Base-by-base conservation (phyloP, 2,888 invertebrate genomes). In the Abrostola triplasia region DNA sequence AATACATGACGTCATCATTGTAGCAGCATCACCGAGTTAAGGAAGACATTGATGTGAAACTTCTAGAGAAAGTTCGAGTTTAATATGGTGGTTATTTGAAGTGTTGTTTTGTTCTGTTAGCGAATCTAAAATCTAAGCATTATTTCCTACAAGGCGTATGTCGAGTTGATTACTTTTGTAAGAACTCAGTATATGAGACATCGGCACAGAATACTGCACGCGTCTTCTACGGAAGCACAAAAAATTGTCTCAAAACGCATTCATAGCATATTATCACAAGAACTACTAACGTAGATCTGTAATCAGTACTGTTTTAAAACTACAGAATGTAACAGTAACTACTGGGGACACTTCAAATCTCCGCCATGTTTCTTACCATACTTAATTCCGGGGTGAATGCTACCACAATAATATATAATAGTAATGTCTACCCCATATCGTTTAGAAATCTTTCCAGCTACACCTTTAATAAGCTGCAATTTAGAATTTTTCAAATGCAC, bases 391-490 rank as follows among this genome's bases (percentile, higher is more conserved):
- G 65, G 68, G 73, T 81, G 72, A 86, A 90, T 87, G 91, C 91
- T 89, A 89, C 91, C 88, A 90, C 90, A 90, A 90, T 88, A 90
- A 90, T 86, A 76, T 61, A 64, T 68, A 64, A 73, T 37, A 64
- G 55, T 72, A 59, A 66, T 57, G 76, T 78, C 84, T 77, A 82
- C 82, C 83, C 83, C 80, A 78, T 70, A 76, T 67, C 49, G 60
- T 54, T 67, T 69, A 51, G 71, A 49, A 35, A 68, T 44, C 62
- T 55, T 64, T 61, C 41, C 65, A 51, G 55, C 63, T 47, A 69
- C 36, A 59, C 64, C 64, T 41, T 41, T 11, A 71, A 59, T 63
- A 75, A 72, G 76, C 71, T 58, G 62, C 72, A 67, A 76, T 73
- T 76, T 76, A 66, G 72, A 76, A 73, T 73, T 67, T 76, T 35